Percentiles rank a stretch among this genome's conserved stretches.
Conservation (phyloP, 2,797 vertebrate species). For the Rhinichthys osculus region DNA sequence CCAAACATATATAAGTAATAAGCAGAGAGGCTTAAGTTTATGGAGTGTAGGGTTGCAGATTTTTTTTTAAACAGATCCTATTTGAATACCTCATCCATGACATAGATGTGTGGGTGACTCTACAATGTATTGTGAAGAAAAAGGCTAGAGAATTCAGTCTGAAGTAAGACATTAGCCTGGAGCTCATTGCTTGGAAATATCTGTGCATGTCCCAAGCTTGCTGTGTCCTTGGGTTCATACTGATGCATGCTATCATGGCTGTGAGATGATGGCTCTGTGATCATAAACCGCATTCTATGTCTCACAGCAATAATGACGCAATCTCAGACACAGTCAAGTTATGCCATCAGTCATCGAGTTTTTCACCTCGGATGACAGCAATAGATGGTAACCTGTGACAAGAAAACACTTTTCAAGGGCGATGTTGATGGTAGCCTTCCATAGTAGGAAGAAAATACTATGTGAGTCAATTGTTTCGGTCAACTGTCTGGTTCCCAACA, state of each 20-base stretch:
- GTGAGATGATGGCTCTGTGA: not conserved
- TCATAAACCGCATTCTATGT: not conserved
- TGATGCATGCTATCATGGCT: conserved; percentile 9
- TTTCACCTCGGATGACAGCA: not conserved
- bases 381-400: not conserved
- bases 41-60: not conserved
- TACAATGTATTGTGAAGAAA: not conserved
- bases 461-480: not conserved
- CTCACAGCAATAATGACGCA: not conserved
- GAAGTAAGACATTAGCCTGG: conserved; percentile 26
- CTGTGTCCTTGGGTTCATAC: conserved; percentile 16
- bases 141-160: conserved; percentile 8
- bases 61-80: conserved; percentile 24
- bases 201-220: conserved; percentile 11
- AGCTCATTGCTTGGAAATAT: conserved; percentile 40
- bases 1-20: conserved; percentile 18
- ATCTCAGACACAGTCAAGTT: not conserved
- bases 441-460: not conserved
- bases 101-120: not conserved
- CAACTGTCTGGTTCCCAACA: not conserved
- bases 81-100: conserved; percentile 30
- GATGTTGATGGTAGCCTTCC: not conserved
- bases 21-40: conserved; percentile 20
- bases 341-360: not conserved
- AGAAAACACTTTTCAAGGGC: not conserved